Evolutionary conservation across 2,888 invertebrate genomes (phyloP), one percentile per base, ranked within the genome.

Genomic region (Xestia rhomboidea): DNA sequence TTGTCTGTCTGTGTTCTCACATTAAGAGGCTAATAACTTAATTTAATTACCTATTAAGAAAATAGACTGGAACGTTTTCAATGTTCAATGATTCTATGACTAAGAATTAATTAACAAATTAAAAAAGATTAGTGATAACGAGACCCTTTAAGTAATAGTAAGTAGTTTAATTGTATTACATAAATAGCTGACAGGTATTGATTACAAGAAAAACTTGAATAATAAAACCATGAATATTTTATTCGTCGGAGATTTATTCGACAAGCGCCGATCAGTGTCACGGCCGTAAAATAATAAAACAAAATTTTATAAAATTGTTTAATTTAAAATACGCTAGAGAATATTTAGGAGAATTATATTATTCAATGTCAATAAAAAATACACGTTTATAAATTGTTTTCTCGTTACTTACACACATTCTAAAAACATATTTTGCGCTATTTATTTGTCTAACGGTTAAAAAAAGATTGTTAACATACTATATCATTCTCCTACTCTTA

Each of bases 201-300:
- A 71, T 77, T 60, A 72, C 60, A 44, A 44, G 62, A 70, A 63
- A 74, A 77, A 73, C 72, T 70, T 30, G 69, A 60, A 46, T 71
- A 30, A 51, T 72, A 46, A 75, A 71, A 68, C 24, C 51, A 46
- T 38, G 64, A n/a, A 73, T 76, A 78, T 70, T 64, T 67, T 76
- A 76, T 66, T 79, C 68, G 49, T 66, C 66, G 38, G 72, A 75
- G 73, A 79, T 81, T 57, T 77, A 70, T 87, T 74, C 8, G 21
- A 60, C 51, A 66, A 30, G 41, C 46, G 54, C 62, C 46, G 44
- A 73, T 73, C 77, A 82, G 60, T 82, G 82, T 82, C 88, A 86
- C 13, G 74, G 84, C 30, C 75, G 51, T 68, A 63, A 71, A 76
- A 62, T 77, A 77, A 83, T 76, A 71, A 69, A 67, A 27, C 18